phyloP scores from a whole-genome alignment of 2,888 invertebrate genomes.

The Falcaria lacertinaria region DNA sequence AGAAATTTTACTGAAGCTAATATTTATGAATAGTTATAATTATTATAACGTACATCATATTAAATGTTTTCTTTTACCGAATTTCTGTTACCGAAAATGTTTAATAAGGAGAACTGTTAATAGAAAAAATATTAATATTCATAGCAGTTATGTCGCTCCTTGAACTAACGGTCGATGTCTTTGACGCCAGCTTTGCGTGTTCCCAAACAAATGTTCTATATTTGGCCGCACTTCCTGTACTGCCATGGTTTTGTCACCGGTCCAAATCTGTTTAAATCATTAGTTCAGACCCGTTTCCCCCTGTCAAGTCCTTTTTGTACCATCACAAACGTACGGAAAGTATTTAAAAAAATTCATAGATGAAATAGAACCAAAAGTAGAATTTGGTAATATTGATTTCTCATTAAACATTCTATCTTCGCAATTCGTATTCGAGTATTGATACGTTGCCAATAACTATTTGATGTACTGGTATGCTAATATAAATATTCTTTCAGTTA shows the following conservation, averaged over 20 bases:
- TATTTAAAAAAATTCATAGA: neutral
- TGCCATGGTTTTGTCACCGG: conserved; percentile 34
- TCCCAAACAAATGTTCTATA: conserved; percentile 30
- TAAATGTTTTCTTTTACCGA: too few species aligned
- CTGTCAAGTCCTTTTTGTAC: conserved; percentile 24
- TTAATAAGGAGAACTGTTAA: neutral
- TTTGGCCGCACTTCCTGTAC: conserved; percentile 51
- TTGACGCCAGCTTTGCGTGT: conserved; percentile 9
- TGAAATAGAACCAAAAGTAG: conserved; percentile 9
- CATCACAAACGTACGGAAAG: conserved; percentile 7
- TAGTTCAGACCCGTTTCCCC: conserved; percentile 29
- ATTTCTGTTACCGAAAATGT: too few species aligned
- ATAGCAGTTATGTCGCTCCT: neutral
- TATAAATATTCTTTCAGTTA: too few species aligned
- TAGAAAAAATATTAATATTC: neutral
- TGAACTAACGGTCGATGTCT: conserved; percentile 3
- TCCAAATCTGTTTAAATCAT: conserved; percentile 43
- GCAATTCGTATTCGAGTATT: too few species aligned
- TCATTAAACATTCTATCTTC: too few species aligned
- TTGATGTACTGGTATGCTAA: too few species aligned
- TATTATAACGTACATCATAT: too few species aligned
- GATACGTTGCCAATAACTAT: too few species aligned
- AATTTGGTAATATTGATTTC: too few species aligned
- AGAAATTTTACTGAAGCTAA: too few species aligned
- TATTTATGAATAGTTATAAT: too few species aligned